These are phyloP conservation scores for Dasysyrphus albostriatus DNA, from an alignment of 2,888 invertebrate species.

Conservation along the genomic window DNA sequence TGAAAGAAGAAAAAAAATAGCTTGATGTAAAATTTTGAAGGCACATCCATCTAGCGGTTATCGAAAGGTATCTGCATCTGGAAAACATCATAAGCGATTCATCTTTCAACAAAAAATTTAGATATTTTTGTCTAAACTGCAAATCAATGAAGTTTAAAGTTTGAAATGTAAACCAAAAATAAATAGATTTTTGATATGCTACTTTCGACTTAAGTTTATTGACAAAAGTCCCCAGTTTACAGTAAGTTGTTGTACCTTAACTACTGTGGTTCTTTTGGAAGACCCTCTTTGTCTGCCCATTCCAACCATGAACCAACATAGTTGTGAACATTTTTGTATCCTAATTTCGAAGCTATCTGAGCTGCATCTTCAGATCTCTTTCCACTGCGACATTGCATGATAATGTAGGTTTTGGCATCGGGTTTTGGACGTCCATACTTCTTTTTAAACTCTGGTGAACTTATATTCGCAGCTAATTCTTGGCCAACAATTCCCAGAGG, in stretches of 20 bases:
- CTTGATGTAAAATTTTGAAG: neutral
- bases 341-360: conserved; percentile 83
- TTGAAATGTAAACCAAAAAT: conserved; percentile 19
- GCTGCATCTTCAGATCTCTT: conserved; percentile 87
- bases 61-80: neutral
- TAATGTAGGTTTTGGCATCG: conserved; percentile 85
- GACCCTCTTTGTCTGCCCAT: conserved; percentile 81
- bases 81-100: neutral
- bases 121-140: neutral
- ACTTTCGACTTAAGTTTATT: conserved; percentile 19
- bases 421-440: conserved; percentile 87
- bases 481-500: conserved; percentile 85
- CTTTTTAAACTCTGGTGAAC: conserved; percentile 85
- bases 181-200: neutral
- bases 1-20: neutral
- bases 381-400: conserved; percentile 89
- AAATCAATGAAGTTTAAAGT: neutral
- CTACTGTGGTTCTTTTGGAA: conserved; percentile 77
- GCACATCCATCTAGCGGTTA: neutral
- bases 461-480: conserved; percentile 76
- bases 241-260: neutral
- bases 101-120: conserved; percentile 6
- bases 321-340: conserved; percentile 80
- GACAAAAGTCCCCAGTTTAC: neutral
- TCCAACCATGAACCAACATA: conserved; percentile 82